Evolutionary conservation across 2,888 invertebrate species (phyloP).

Genomic region (Cheilosia vernalis): DNA sequence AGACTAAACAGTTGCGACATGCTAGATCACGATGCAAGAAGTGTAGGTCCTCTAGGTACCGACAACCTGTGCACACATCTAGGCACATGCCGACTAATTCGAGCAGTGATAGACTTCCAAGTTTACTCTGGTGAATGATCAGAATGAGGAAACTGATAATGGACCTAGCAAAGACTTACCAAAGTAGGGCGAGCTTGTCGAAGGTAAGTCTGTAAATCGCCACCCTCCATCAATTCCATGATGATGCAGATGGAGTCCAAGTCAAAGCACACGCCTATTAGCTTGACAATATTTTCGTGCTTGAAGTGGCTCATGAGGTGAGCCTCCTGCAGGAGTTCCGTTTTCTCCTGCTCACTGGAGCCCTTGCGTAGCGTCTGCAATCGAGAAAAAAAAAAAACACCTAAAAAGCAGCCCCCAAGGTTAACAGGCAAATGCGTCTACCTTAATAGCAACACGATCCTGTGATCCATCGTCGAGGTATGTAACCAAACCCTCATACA

Average conservation of each 20-base stretch:
- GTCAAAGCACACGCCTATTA: slow-evolving; percentile 97
- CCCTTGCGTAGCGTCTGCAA: slow-evolving; percentile 94
- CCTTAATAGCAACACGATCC: slow-evolving; percentile 96
- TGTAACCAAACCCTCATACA: slow-evolving; percentile 94
- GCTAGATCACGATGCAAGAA: slow-evolving; percentile 99
- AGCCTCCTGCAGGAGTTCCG: slow-evolving; percentile 98
- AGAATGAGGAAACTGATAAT: background rate
- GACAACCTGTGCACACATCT: slow-evolving; percentile 97
- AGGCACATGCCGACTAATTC: slow-evolving; percentile 96
- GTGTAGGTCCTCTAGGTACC: slow-evolving; percentile 97
- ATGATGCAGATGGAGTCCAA: slow-evolving; percentile 96
- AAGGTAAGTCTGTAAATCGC: slow-evolving; percentile 96
- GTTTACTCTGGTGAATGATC: slow-evolving; percentile 84
- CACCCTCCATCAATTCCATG: slow-evolving; percentile 98
- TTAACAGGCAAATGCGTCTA: slow-evolving; percentile 78
- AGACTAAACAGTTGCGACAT: slow-evolving; percentile 97
- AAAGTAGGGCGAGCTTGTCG: slow-evolving; percentile 90
- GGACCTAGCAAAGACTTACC: slow-evolving; percentile 82
- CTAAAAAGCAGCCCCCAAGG: background rate
- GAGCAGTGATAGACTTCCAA: slow-evolving; percentile 88
- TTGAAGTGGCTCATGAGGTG: slow-evolving; percentile 98
- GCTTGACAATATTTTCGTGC: slow-evolving; percentile 96
- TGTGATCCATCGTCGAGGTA: slow-evolving; percentile 87
- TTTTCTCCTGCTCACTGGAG: slow-evolving; percentile 94
- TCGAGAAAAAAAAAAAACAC: slow-evolving; percentile 67